Evolutionary conservation across 2,797 vertebrate genomes (phyloP).

Genomic region (Botia almorhae): DNA sequence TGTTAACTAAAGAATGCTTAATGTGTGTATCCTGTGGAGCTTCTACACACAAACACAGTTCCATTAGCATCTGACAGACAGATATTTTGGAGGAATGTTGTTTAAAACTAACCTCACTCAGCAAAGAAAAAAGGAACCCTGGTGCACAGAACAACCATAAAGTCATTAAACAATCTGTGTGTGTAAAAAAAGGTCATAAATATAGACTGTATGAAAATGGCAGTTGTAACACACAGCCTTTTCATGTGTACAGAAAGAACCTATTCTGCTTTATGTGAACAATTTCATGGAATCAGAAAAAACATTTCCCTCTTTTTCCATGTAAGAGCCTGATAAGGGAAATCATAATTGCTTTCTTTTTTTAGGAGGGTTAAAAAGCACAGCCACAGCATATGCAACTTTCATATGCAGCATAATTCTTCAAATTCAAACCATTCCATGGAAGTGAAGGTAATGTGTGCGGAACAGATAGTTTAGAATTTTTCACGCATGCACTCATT

Average conservation of each 20-base stretch:
- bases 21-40: background rate
- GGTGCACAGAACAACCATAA: background rate
- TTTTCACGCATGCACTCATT: background rate
- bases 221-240: background rate
- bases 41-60: background rate
- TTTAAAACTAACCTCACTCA: background rate
- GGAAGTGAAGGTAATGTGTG: constrained; percentile 29
- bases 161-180: background rate
- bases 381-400: constrained; percentile 53
- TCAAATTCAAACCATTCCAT: constrained; percentile 40
- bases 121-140: background rate
- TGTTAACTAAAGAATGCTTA: constrained; percentile 27
- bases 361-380: constrained; percentile 55
- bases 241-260: constrained; percentile 32
- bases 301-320: constrained; percentile 28
- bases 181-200: background rate
- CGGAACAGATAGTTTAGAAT: no score
- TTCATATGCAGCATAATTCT: constrained; percentile 52
- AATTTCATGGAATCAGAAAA: constrained; percentile 51
- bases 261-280: constrained; percentile 45
- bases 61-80: background rate
- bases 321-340: constrained; percentile 57
- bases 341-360: constrained; percentile 56
- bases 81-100: background rate
- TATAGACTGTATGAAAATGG: background rate